Conservation (phyloP, 2,888 invertebrate genomes). For the Smittia sp. region DNA sequence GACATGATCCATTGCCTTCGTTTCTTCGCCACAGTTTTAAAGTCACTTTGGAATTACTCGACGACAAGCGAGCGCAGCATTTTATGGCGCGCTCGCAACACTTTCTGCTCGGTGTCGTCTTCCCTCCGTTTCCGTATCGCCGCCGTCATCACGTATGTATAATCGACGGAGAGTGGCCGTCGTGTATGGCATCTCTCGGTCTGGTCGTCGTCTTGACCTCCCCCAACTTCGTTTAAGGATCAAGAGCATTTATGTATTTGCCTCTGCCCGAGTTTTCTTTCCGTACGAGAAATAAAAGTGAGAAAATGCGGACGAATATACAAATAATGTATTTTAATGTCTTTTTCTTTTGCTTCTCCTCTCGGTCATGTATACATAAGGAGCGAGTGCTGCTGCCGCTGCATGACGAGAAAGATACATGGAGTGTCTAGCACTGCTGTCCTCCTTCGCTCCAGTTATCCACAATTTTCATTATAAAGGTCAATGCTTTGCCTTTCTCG, state of each 20-base stretch:
- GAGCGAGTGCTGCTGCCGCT: slow-evolving; percentile 2
- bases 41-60: no score
- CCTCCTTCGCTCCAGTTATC: neutral
- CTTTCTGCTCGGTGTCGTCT: no score
- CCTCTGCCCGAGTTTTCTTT: neutral
- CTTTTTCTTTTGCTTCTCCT: slow-evolving; percentile 4
- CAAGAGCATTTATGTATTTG: slow-evolving; percentile 22
- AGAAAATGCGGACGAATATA: slow-evolving; percentile 28
- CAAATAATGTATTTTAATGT: slow-evolving; percentile 37
- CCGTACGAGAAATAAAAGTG: slow-evolving; percentile 16
- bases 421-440: slow-evolving; percentile 32
- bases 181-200: slow-evolving; percentile 34
- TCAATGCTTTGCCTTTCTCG: slow-evolving; percentile 2
- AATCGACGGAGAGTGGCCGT: neutral
- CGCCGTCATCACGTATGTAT: slow-evolving; percentile 1
- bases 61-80: no score
- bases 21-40: no score
- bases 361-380: slow-evolving; percentile 28
- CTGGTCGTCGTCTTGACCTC: slow-evolving; percentile 29
- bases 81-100: no score
- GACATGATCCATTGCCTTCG: no score
- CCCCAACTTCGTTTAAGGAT: slow-evolving; percentile 37
- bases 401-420: slow-evolving; percentile 23
- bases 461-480: slow-evolving; percentile 24
- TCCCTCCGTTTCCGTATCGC: neutral